These are phyloP conservation scores for Scylla paramamosain DNA, from an alignment of 1,140 invertebrate species.

Conservation along the genomic window DNA sequence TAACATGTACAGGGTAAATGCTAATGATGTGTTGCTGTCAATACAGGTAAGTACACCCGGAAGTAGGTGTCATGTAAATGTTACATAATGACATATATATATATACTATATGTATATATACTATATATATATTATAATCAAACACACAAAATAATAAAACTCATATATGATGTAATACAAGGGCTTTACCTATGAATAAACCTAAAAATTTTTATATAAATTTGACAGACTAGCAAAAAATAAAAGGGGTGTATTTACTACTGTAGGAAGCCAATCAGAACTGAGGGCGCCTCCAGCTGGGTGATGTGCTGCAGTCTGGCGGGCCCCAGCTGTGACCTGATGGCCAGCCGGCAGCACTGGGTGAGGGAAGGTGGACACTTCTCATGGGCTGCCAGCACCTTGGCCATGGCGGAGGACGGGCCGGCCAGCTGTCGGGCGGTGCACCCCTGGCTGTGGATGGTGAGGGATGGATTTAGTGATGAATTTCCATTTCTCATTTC, in stretches of 20 bases:
- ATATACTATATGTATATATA: neutral
- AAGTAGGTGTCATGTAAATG: neutral
- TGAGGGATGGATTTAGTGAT: neutral
- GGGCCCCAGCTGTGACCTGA: constrained; percentile 51
- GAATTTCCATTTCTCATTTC: too few relatives aligned
- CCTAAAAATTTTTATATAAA: neutral
- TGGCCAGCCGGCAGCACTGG: constrained; percentile 52
- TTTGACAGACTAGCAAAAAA: neutral
- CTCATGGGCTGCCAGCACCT: constrained; percentile 34
- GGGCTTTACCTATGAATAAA: neutral
- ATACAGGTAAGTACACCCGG: neutral
- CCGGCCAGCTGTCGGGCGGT: constrained; percentile 49
- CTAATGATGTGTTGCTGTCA: neutral
- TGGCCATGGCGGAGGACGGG: neutral
- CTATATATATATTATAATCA: neutral
- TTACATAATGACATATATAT: neutral
- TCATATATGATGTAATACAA: neutral
- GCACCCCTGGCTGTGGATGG: neutral
- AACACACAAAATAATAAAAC: neutral
- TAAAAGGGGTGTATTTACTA: neutral
- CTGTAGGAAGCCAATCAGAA: constrained; percentile 50
- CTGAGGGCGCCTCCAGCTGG: constrained; percentile 48
- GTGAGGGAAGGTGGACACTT: constrained; percentile 38
- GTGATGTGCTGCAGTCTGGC: constrained; percentile 31
- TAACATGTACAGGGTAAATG: neutral